phyloP scores from a whole-genome alignment of 2,888 invertebrate genomes.

The Syrista parreyssii region DNA sequence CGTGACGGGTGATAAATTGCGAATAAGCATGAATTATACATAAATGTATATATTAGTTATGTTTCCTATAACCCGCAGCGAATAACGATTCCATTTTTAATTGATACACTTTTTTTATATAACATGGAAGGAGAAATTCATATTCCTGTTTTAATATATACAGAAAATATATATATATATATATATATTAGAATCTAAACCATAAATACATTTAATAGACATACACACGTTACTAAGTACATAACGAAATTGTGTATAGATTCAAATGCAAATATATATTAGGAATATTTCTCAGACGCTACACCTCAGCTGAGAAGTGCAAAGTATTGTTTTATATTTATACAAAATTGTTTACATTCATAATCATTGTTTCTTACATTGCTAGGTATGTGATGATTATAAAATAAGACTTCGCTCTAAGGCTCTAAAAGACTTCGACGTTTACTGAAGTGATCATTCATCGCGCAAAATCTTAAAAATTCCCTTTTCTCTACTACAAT shows the following conservation, averaged over 20 bases:
- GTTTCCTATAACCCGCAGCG: conserved; percentile 6
- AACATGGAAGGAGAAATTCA: conserved; percentile 16
- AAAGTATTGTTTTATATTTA: not conserved
- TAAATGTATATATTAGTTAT: conserved; percentile 26
- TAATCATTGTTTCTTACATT: not conserved
- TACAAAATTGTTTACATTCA: not conserved
- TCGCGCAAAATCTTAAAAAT: not conserved
- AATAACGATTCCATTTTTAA: conserved; percentile 4
- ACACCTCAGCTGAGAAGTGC: not conserved
- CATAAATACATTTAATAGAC: not conserved
- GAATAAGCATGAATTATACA: conserved; percentile 21
- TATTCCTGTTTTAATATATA: not conserved
- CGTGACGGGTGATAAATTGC: not conserved
- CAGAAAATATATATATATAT: not conserved
- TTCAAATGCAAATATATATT: not conserved
- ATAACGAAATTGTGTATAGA: not conserved
- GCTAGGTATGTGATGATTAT: not conserved
- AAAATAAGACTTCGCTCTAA: not conserved
- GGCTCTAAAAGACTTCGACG: not conserved
- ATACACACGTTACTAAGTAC: not conserved
- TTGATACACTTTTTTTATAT: conserved; percentile 7
- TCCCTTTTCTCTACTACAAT: not conserved
- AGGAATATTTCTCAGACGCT: not conserved
- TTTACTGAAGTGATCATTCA: not conserved
- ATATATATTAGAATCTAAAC: not conserved